Conservation (phyloP, 1,140 invertebrate genomes). For the Phortica variegata region DNA sequence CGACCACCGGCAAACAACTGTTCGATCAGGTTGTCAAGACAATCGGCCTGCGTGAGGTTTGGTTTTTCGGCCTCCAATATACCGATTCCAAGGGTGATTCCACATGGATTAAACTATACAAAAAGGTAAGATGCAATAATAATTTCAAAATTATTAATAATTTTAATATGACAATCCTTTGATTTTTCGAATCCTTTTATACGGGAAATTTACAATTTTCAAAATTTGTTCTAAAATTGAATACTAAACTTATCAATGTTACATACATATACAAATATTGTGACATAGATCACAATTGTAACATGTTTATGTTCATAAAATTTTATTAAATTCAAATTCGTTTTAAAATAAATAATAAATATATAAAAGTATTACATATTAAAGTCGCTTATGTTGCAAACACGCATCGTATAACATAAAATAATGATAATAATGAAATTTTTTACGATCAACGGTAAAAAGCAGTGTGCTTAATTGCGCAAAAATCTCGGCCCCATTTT, state of each 20-base stretch:
- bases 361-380: too few relatives aligned
- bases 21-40: conserved; percentile 99
- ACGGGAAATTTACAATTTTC: not conserved
- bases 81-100: conserved; percentile 96
- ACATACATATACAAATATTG: not conserved
- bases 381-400: too few relatives aligned
- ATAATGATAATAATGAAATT: too few relatives aligned
- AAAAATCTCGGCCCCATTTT: too few relatives aligned
- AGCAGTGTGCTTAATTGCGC: too few relatives aligned
- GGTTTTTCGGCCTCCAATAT: conserved; percentile 99
- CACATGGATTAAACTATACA: conserved; percentile 99
- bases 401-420: too few relatives aligned
- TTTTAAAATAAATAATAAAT: too few relatives aligned
- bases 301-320: too few relatives aligned
- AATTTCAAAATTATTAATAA: not conserved
- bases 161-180: not conserved
- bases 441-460: too few relatives aligned
- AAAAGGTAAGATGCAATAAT: conserved; percentile 79
- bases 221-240: not conserved
- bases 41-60: conserved; percentile 97
- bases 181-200: not conserved
- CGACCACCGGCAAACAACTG: conserved; percentile 98
- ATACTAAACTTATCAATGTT: conserved; percentile 8
- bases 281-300: too few relatives aligned
- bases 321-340: too few relatives aligned